Conservation (phyloP, 2,113 vertebrate genomes). For the Pleuronectes platessa region DNA sequence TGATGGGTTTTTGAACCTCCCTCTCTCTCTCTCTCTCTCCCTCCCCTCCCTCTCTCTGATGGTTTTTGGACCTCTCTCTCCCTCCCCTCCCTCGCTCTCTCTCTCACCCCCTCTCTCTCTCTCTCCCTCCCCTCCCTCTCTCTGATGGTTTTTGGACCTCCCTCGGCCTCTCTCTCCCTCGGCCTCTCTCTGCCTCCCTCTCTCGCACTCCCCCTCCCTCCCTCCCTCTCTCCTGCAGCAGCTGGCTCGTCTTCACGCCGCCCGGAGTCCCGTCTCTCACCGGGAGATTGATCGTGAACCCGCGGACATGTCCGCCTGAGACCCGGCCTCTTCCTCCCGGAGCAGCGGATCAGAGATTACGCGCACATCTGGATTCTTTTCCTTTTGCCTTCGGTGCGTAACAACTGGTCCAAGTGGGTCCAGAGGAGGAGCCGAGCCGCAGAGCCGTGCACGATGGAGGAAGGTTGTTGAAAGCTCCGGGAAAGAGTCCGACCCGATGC, state of each 20-base stretch:
- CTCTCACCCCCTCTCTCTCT: too few species aligned
- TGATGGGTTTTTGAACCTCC: too few species aligned
- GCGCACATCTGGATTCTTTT: too few species aligned
- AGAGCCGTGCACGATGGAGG: not conserved
- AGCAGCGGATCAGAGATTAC: too few species aligned
- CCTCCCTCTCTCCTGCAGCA: not conserved
- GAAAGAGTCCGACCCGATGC: slow-evolving; percentile 18
- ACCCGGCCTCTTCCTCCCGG: not conserved
- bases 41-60: too few species aligned
- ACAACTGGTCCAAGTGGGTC: not conserved
- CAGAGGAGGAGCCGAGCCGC: not conserved
- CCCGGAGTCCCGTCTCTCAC: not conserved
- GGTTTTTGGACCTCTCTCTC: too few species aligned
- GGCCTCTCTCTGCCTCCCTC: not conserved
- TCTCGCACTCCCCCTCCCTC: not conserved
- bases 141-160: too few species aligned
- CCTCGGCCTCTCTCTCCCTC: not conserved
- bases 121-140: too few species aligned
- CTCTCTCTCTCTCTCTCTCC: too few species aligned
- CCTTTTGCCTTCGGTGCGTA: not conserved
- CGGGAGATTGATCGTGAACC: not conserved
- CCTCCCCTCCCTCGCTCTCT: too few species aligned
- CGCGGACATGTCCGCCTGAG: too few species aligned
- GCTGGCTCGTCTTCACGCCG: not conserved
- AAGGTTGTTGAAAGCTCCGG: not conserved